Conservation (phyloP, 1,140 invertebrate genomes). For the Oryzaephilus surinamensis region DNA sequence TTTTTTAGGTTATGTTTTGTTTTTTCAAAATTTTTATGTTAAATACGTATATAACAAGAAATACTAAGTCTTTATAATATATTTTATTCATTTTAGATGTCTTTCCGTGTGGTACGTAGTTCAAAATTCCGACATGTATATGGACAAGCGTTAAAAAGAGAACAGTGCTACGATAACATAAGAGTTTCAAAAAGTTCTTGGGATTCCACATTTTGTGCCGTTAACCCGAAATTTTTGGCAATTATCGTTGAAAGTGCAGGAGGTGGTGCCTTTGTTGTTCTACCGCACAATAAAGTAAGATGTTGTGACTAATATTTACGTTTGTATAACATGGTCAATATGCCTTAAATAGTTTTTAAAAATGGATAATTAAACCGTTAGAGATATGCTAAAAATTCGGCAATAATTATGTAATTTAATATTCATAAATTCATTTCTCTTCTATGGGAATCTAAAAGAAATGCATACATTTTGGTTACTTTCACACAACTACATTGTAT, state of each 20-base stretch:
- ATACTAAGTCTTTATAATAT: too few relatives aligned
- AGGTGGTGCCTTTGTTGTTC: constrained; percentile 95
- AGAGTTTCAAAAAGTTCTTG: constrained; percentile 95
- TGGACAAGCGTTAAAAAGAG: constrained; percentile 89
- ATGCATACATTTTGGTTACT: too few relatives aligned
- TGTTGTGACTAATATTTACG: too few relatives aligned
- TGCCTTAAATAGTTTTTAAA: too few relatives aligned
- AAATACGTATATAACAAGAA: constrained; percentile 1
- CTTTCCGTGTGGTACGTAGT: constrained; percentile 89
- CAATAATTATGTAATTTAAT: too few relatives aligned
- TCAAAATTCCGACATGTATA: constrained; percentile 99
- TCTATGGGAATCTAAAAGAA: too few relatives aligned
- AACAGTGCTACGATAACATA: constrained; percentile 99
- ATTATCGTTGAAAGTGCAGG: constrained; percentile 98
- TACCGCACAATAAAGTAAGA: constrained; percentile 93
- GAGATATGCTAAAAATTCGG: too few relatives aligned
- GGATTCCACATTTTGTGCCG: constrained; percentile 97
- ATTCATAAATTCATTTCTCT: too few relatives aligned
- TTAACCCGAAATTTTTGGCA: constrained; percentile 98
- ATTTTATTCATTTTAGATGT: constrained; percentile 51
- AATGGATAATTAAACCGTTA: too few relatives aligned
- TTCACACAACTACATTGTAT: too few relatives aligned
- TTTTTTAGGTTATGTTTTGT: constrained; percentile 26
- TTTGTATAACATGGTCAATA: too few relatives aligned
- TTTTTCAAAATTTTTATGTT: background rate